A percentile compares a stretch with the other conserved stretches of the same genome.
These are phyloP conservation scores for Sthenelais limicola DNA, from an alignment of 2,888 invertebrate species.

Conservation along the genomic window DNA sequence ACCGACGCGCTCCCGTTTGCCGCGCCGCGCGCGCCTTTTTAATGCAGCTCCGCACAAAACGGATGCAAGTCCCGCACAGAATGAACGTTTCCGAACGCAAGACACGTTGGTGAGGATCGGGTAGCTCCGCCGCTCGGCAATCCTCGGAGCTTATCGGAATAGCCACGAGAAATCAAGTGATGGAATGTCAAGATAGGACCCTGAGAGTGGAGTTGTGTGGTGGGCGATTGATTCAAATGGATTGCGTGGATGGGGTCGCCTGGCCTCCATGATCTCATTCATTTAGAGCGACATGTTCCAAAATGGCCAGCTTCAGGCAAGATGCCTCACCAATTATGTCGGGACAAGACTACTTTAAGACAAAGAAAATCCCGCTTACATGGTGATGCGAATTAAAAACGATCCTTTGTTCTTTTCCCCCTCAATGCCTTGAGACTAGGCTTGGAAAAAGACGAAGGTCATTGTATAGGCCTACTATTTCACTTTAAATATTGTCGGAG, in stretches of 20 bases:
- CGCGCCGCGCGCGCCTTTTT: background rate
- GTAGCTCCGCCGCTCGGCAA: conserved; percentile 3
- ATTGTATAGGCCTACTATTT: no score
- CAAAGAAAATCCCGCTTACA: no score
- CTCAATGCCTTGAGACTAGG: no score
- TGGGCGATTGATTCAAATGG: conserved; percentile 14
- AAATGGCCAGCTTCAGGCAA: background rate
- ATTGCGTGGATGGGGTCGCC: background rate
- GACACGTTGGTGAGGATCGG: no score
- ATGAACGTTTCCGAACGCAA: background rate
- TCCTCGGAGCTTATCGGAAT: conserved; percentile 10
- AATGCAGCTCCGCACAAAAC: background rate
- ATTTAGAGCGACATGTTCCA: background rate
- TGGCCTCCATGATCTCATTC: background rate
- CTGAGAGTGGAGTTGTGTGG: background rate
- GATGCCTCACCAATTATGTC: background rate
- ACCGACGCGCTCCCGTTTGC: background rate
- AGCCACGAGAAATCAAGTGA: conserved; percentile 11
- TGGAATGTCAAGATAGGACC: conserved; percentile 32
- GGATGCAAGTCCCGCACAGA: background rate
- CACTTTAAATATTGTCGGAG: no score
- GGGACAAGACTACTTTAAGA: background rate
- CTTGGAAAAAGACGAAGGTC: no score
- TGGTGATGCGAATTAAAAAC: no score
- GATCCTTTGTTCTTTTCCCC: no score